Evolutionary conservation across 2,888 invertebrate species (phyloP), one percentile per base, ranked within the genome.

Genomic region (Plutella xylostella): DNA sequence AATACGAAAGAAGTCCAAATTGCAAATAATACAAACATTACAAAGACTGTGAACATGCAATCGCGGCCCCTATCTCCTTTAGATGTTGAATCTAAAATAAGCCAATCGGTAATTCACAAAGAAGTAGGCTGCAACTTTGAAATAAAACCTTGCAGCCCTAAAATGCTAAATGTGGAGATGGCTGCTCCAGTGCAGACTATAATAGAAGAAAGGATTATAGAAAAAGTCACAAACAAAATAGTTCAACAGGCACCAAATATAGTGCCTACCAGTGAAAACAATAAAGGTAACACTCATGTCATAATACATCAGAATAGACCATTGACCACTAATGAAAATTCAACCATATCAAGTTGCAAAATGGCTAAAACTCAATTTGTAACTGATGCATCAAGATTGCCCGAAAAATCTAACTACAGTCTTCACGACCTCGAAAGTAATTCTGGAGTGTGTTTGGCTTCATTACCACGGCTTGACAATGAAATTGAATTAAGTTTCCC

Each of bases 91-190:
- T 68, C 84, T 38, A 85, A 85, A 68, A 85, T 85, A 55, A 85
- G 82, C 55, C 85, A 85, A 52, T 85, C 85, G 11, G 73, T 85
- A 19, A 85, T 85, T 51, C 84, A 84, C 53, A 85, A 85, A 65
- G 85, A 85, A 57, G 85, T 85, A 42, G 80, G 83, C 21, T 85
- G 84, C 56, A 85, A 85, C 60, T 85, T 84, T 68, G 85, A 85
- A 68, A 83, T 85, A 49, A 82, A 72, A 51, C 85, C 83, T 20
- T 85, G 83, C 53, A 85, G 84, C 61, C 85, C 85, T 43, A 73
- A 78, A 70, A 79, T 82, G 75, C 57, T 82, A 51, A 80, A 77
- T 70, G 79, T 72, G 19, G 76, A 80, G 62, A 55, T 73, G 45
- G 79, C 80, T 30, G 62, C 80, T 48, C 75, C 79, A 31, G 62